phyloP scores from a whole-genome alignment of 2,888 invertebrate genomes.

The Melipona bicolor region DNA sequence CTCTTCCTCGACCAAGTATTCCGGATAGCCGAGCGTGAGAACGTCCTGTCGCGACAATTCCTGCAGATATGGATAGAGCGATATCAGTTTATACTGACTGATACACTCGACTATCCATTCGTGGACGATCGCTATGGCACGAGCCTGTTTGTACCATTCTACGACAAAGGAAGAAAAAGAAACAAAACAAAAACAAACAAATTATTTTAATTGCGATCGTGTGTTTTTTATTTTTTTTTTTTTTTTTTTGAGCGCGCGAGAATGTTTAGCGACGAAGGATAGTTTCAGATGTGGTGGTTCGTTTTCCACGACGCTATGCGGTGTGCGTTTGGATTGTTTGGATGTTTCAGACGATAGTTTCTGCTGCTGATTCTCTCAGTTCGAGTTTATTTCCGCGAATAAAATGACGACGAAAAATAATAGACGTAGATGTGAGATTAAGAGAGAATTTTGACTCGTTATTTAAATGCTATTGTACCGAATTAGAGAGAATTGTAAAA shows the following conservation, averaged over 20 bases:
- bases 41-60: constrained; percentile 64
- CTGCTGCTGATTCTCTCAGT: not conserved
- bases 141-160: constrained; percentile 44
- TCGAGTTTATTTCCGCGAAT: not conserved
- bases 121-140: constrained; percentile 69
- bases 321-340: not conserved
- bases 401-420: not conserved
- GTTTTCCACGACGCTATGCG: not conserved
- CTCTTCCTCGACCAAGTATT: constrained; percentile 51
- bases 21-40: constrained; percentile 69
- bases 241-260: too few relatives aligned
- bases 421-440: not conserved
- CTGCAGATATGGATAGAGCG: constrained; percentile 69
- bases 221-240: not conserved
- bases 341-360: not conserved
- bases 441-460: not conserved
- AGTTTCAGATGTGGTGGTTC: not conserved
- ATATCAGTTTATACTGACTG: constrained; percentile 74
- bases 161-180: not conserved
- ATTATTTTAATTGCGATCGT: too few relatives aligned
- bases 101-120: constrained; percentile 78
- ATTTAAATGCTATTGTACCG: not conserved
- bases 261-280: not conserved
- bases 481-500: too few relatives aligned
- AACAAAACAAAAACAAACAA: not conserved